Conservation (phyloP, 2,113 vertebrate species). For the Peromyscus leucopus region DNA sequence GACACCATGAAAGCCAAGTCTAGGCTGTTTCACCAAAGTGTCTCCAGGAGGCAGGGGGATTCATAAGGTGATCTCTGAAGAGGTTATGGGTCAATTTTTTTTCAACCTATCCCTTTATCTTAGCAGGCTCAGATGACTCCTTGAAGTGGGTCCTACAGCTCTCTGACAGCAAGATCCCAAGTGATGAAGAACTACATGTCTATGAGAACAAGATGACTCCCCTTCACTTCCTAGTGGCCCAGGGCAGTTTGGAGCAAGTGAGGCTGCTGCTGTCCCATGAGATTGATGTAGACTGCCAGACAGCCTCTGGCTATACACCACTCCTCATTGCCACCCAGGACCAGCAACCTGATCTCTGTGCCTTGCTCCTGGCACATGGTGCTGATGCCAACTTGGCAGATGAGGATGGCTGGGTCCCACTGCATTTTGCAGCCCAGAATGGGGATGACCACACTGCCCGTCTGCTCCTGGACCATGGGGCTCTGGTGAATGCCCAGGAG, state of each 20-base stretch:
- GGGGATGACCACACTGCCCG: constrained; percentile 87
- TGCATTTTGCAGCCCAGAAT: constrained; percentile 93
- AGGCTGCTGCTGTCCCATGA: constrained; percentile 87
- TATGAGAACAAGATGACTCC: constrained; percentile 85
- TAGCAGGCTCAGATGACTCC: background rate
- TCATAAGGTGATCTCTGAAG: background rate
- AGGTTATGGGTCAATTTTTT: background rate
- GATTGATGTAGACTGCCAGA: constrained; percentile 86
- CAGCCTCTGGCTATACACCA: constrained; percentile 87
- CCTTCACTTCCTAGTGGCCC: constrained; percentile 89
- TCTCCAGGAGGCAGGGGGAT: background rate
- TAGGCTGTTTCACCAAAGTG: background rate
- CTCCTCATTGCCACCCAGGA: constrained; percentile 89
- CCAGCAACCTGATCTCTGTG: constrained; percentile 87
- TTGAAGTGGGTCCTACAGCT: background rate
- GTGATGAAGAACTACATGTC: constrained; percentile 78
- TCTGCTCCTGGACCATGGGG: constrained; percentile 90
- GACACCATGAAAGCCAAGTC: background rate
- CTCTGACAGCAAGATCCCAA: constrained; percentile 35
- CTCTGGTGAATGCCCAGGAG: constrained; percentile 85
- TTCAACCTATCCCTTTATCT: background rate
- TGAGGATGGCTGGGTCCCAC: constrained; percentile 89
- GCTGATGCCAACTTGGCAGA: constrained; percentile 85
- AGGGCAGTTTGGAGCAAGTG: constrained; percentile 87
- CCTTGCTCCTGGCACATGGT: constrained; percentile 84